Base-by-base conservation (phyloP, 2,888 invertebrate species). In the Tortricodes alternella region DNA sequence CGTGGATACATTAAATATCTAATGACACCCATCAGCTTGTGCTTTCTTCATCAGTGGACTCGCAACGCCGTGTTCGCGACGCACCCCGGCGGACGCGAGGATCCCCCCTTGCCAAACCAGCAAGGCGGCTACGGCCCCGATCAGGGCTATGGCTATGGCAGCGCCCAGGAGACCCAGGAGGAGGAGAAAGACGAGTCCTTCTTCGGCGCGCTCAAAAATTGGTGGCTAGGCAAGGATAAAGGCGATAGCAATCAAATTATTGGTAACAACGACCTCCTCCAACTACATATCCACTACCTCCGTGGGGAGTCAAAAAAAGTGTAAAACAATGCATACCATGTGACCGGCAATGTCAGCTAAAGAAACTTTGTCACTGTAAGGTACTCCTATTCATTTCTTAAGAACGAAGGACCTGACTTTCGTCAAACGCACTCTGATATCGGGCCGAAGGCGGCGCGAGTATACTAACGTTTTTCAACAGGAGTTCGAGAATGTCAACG, bases 11-110 rank as follows among this genome's bases (percentile, higher is more conserved):
- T 74, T 70, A 83, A 80, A 75, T 81, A 80, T 82, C 85, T 85
- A 85, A 85, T 88, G 85, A 87, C 86, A 83, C 75, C 85, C n/a
- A n/a, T n/a, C 83, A 89, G 89, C 82, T 80, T 89, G 83, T 88
- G 74, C 85, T 88, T 89, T 89, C 70, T 87, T 83, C 85, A 86
- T 85, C 88, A 89, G 89, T 76, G 80, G 82, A 77, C 62, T 61
- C 78, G 76, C n/a, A n/a, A n/a, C 66, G 70, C 76, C 63, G 68
- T 81, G 73, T 64, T 75, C 57, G 66, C 65, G 52, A 53, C 60
- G 24, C 23, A 49, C 8, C 35, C 56, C 15, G 35, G 29, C 16
- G 43, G 21, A 2, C 34, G 13, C 6, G 11, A 32, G 21, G 29
- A 29, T 5, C 19, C 43, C 35, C 35, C 27, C 18, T 2, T 24